Evolutionary conservation across 1,140 invertebrate species (phyloP), one percentile per base, ranked within the genome.

Genomic region (Coboldia fuscipes): DNA sequence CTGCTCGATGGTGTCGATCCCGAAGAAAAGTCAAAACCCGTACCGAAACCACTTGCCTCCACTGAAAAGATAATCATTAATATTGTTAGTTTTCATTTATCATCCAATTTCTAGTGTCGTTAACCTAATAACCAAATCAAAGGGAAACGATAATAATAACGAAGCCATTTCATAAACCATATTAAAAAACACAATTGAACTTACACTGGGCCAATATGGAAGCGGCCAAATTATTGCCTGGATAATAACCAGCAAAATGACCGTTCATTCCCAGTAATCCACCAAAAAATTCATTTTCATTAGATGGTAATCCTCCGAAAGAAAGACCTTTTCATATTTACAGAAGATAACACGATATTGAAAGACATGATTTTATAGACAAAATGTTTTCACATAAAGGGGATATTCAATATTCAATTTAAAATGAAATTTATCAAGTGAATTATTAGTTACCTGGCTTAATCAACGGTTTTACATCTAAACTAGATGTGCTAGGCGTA

Each of bases 131-230:
- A 24, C n/a, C n/a, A 24, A 24, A 24, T 20, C 17, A 33, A 19
- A 34, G 6, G 7, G 21, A 34, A 34, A 34, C 22, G 32, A 5
- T 10, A 21, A 33, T 13, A 30, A 30, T 30, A 8, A 30, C 7
- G 3, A 35, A 27, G 12, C 21, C 9, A 35, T 28, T 16, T 8
- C 13, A 13, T n/a, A 26, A 35, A 24, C 13, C 12, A 14, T 9
- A 35, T 12, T 27, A 18, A 17, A 17, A 24, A 35, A n/a, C 8
- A 31, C 10, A 21, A 53, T 40, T 45, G 38, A 45, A 72, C 72
- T 75, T 69, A 77, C 72, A 75, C 60, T 77, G 74, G 51, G 76
- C 74, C 50, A 80, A 63, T 53, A 78, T 65, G 45, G 74, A 71
- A 43, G 72, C 70, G 46, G 73, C 63, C 57, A 69, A 73, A 46